Evolutionary conservation across 2,888 invertebrate genomes (phyloP), one percentile per base, ranked within the genome.

Genomic region (Catocala sponsa): DNA sequence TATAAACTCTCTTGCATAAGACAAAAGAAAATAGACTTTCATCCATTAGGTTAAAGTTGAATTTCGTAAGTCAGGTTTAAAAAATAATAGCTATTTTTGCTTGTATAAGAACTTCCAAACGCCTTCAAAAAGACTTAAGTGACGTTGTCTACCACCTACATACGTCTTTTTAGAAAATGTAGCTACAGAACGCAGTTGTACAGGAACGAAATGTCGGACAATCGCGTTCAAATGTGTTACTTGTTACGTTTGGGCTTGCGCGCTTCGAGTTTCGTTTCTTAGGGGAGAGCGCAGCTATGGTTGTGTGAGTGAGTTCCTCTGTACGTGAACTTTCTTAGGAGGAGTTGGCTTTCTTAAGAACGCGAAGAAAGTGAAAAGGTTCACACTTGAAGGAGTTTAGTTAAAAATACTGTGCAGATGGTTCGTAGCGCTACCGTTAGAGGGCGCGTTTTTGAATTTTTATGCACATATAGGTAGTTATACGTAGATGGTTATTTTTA

Each of bases 281-380:
- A 68, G 80, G 79, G 83, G 78, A 78, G 72, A 68, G 64, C 65
- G 55, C 50, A 1, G 12, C 62, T 46, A 51, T 41, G 65, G 74
- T 64, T 84, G 87, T 86, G 85, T 88, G 90, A 47, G 88, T 86
- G 67, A 65, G 70, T 72, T 76, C 80, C 81, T 79, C 78, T 84
- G 84, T 84, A 79, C 80, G 83, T 79, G 83, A 88, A 90, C 87
- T 91, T 93, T 94, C 93, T 94, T 91, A 84, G 75, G 86, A 87
- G 89, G 84, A 86, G 86, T 87, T 82, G 74, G 81, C 83, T 91
- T 94, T 92, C 92, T 91, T 93, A 94, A 91, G 91, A 92, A 94
- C 81, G 87, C 86, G 90, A 93, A 94, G 92, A 93, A 94, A 92
- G 79, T 84, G 86, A 88, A 92, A 94, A 92, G 92, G 92, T 91